These are phyloP conservation scores for Tolypeutes matacus DNA, from an alignment of 2,797 vertebrate species.

Conservation along the genomic window DNA sequence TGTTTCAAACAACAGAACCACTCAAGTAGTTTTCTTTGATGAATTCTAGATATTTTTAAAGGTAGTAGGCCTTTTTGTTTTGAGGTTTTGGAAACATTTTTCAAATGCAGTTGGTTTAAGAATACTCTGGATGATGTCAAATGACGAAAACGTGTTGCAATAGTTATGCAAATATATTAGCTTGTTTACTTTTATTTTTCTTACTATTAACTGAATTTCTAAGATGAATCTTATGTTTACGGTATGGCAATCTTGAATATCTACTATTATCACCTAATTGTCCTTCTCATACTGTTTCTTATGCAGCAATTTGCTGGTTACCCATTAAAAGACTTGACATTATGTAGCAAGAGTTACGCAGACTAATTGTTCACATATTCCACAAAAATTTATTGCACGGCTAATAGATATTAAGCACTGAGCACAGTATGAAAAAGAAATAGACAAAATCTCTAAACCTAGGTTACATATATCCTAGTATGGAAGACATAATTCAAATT, in stretches of 20 bases:
- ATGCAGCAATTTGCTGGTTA: neutral
- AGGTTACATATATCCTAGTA: neutral
- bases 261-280: neutral
- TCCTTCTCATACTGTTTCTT: neutral
- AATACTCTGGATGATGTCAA: neutral
- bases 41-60: constrained; percentile 49
- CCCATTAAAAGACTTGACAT: neutral
- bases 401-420: neutral
- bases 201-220: constrained; percentile 4
- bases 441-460: neutral
- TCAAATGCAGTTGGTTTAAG: constrained; percentile 6
- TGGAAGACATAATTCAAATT: neutral
- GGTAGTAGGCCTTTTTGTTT: constrained; percentile 6
- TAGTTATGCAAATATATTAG: neutral
- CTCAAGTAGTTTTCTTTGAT: constrained; percentile 35
- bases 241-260: neutral
- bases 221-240: constrained; percentile 33
- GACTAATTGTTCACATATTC: neutral
- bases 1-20: neutral
- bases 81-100: constrained; percentile 38
- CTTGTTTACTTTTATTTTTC: constrained; percentile 9
- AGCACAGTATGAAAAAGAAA: neutral
- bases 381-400: neutral
- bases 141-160: constrained; percentile 45
- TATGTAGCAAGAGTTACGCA: neutral